Percentiles rank a stretch among this genome's conserved stretches.
phyloP scores from a whole-genome alignment of 2,113 vertebrate genomes.

The Trematocara macrostoma region DNA sequence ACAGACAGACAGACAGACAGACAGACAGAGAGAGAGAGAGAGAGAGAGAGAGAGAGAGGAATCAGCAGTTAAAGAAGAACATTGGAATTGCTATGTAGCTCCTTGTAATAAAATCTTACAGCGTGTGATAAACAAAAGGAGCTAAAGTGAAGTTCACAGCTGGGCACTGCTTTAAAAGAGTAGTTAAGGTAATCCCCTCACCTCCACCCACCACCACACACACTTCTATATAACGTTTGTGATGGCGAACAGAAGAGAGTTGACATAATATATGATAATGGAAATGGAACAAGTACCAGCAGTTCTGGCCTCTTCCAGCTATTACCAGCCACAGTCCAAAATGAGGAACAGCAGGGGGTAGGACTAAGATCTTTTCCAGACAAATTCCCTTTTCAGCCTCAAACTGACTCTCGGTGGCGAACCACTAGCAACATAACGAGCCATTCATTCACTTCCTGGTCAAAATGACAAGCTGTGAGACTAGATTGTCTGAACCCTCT shows the following conservation, averaged over 20 bases:
- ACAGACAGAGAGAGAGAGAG: no score
- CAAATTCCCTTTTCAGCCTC: neutral
- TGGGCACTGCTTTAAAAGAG: neutral
- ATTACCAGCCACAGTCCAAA: neutral
- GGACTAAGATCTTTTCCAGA: neutral
- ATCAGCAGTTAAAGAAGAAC: neutral
- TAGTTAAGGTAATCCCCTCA: neutral
- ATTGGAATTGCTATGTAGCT: neutral
- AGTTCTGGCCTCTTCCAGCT: neutral
- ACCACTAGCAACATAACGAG: neutral
- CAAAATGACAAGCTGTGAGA: neutral
- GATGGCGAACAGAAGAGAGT: neutral
- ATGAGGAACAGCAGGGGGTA: constrained; percentile 3
- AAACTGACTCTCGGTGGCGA: neutral
- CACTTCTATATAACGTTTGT: neutral
- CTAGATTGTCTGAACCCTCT: neutral
- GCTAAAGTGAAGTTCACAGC: neutral
- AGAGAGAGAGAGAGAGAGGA: neutral
- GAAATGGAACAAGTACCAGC: neutral
- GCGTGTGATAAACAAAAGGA: neutral
- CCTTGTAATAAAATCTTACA: neutral
- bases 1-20: no score
- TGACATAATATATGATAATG: neutral
- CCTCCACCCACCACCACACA: neutral
- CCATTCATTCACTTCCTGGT: neutral